Conservation (phyloP, 2,888 invertebrate species). For the Xiphydria camelus region DNA sequence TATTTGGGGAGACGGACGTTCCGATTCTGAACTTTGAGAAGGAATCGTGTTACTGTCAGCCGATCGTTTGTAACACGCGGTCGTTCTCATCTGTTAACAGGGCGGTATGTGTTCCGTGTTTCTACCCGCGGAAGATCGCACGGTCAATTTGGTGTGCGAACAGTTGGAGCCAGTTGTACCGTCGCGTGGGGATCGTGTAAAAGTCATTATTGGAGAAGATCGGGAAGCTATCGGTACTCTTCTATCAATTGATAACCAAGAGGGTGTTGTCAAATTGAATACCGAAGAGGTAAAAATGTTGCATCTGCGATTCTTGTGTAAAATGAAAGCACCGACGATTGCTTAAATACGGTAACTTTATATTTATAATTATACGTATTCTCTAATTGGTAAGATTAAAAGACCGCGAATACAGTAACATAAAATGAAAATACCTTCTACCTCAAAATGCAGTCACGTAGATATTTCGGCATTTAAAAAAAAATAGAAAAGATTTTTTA, state of each 20-base stretch:
- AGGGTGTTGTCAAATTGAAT: constrained; percentile 87
- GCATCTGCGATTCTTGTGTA: constrained; percentile 77
- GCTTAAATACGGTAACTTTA: too few species aligned
- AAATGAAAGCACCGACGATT: constrained; percentile 66
- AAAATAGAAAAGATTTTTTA: too few species aligned
- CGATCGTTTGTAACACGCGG: too few species aligned
- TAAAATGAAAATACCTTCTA: too few species aligned
- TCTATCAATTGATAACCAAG: constrained; percentile 86
- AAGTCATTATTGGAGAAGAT: constrained; percentile 77
- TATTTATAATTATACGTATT: too few species aligned
- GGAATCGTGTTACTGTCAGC: too few species aligned
- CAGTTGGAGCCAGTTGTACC: constrained; percentile 90
- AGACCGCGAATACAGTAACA: too few species aligned
- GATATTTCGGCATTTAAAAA: too few species aligned
- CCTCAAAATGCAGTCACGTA: too few species aligned
- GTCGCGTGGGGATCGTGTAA: constrained; percentile 82
- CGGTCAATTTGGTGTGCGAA: constrained; percentile 82
- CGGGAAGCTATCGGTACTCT: constrained; percentile 86
- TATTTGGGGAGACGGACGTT: too few species aligned
- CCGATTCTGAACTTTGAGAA: too few species aligned
- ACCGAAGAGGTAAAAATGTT: constrained; percentile 69
- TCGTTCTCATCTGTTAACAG: constrained; percentile 56
- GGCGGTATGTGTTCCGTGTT: constrained; percentile 89
- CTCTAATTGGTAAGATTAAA: too few species aligned
- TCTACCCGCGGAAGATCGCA: constrained; percentile 84